phyloP scores from a whole-genome alignment of 2,888 invertebrate species.

The Pocota personata region DNA sequence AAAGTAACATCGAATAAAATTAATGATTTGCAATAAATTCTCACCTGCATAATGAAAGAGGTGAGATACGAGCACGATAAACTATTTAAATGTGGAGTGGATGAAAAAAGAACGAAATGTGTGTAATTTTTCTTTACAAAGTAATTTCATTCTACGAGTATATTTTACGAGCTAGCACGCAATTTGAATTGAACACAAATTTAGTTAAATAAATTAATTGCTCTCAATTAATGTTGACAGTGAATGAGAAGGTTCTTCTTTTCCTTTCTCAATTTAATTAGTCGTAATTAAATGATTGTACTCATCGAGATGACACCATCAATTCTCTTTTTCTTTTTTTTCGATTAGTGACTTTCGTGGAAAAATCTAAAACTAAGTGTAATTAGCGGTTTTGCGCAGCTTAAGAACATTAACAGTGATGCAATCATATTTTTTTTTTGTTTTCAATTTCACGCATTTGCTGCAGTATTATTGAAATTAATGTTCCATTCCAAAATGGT shows the following conservation, averaged over 20 bases:
- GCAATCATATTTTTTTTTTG: neutral
- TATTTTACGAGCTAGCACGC: neutral
- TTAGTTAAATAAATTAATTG: conserved; percentile 60
- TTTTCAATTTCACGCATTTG: too few relatives aligned
- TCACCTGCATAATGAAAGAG: conserved; percentile 3
- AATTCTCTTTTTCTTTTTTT: neutral
- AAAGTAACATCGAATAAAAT: conserved; percentile 56
- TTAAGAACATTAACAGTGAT: neutral
- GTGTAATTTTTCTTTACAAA: neutral
- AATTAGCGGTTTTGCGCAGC: neutral
- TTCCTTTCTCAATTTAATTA: conserved; percentile 14
- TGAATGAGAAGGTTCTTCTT: neutral
- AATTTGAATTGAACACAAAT: conserved; percentile 20
- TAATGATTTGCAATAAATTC: conserved; percentile 63
- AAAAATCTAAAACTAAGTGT: neutral
- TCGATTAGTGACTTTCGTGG: conserved; percentile 28
- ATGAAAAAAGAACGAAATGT: neutral
- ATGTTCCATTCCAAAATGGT: too few relatives aligned
- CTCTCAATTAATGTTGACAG: conserved; percentile 49
- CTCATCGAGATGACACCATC: conserved; percentile 46
- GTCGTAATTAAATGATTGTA: conserved; percentile 42
- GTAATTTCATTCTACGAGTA: neutral
- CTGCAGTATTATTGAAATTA: too few relatives aligned
- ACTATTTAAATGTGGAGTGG: neutral
- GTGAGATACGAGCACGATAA: neutral